Evolutionary conservation across 2,888 invertebrate species (phyloP), one percentile per base, ranked within the genome.

Genomic region (Lithophane leautieri): DNA sequence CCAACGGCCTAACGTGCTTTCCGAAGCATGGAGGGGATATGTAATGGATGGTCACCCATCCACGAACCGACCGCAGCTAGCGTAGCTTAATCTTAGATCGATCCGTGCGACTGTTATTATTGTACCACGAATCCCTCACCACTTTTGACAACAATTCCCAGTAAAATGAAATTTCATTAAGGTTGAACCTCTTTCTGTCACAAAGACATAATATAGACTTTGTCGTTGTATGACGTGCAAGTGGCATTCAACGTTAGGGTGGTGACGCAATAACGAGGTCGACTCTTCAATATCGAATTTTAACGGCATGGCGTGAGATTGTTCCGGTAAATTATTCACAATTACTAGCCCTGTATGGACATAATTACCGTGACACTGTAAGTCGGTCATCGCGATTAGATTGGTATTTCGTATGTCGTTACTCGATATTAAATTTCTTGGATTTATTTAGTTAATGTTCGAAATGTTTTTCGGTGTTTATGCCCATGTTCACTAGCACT

Each of bases 311-410:
- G 56, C 73, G 73, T 71, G 66, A 74, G 65, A 77, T 77, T 69
- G 58, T 47, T 61, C 11, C 44, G 28, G 82, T 70, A 76, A 82
- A 83, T 82, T 73, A 76, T 71, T 42, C 12, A 42, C 56, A 54
- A 58, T 69, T 44, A 62, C 42, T 56, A 12, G 28, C 28, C 56
- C 14, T 56, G 1, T 70, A 66, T 34, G 62, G 44, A n/a, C n/a
- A 61, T 75, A 68, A 82, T 82, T 61, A 71, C 62, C 56, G 19
- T 50, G 61, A 54, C 58, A 34, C 14, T 0, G 65, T 47, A 61
- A 69, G 54, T 72, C 42, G 63, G 66, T 60, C 58, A 70, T 25
- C 47, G 11, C 14, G 34, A 40, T 61, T 44, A 52, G 40, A 34
- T 34, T 77, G 9, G 1, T 56, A 12, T 67, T 74, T 56, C n/a